Percentiles rank a stretch among this genome's conserved stretches.
Evolutionary conservation across 1,140 invertebrate species (phyloP).

Genomic region (Dysdera silvatica): DNA sequence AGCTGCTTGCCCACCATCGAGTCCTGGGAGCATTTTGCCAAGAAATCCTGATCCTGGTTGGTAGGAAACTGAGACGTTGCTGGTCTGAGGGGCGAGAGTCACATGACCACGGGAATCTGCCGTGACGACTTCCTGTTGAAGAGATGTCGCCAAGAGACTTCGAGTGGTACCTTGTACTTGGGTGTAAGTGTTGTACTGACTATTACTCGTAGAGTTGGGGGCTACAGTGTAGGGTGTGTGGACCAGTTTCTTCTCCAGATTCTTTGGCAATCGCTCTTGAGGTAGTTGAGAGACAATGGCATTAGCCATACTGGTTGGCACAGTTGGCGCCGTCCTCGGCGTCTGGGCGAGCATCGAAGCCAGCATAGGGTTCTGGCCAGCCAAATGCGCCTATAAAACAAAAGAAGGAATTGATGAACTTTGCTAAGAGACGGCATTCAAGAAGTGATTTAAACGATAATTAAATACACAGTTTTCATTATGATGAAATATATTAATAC

Average conservation of each 20-base stretch:
- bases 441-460: too few relatives aligned
- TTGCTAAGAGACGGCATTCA: too few relatives aligned
- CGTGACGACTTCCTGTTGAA: constrained; percentile 26
- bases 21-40: background rate
- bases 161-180: constrained; percentile 1
- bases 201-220: constrained; percentile 6
- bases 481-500: too few relatives aligned
- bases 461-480: too few relatives aligned
- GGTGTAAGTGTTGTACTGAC: background rate
- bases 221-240: constrained; percentile 28
- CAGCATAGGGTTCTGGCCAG: constrained; percentile 38
- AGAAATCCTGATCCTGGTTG: background rate
- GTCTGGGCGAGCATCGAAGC: constrained; percentile 38
- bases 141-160: constrained; percentile 1
- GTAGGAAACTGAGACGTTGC: background rate
- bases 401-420: background rate
- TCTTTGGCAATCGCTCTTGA: constrained; percentile 36
- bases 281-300: constrained; percentile 36
- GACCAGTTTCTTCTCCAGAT: constrained; percentile 37
- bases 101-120: constrained; percentile 21
- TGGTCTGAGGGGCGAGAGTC: constrained; percentile 7
- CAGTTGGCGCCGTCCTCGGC: constrained; percentile 30
- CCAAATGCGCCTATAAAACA: constrained; percentile 29
- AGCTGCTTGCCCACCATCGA: background rate
- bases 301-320: constrained; percentile 34